Evolutionary conservation across 2,888 invertebrate genomes (phyloP).

Genomic region (Danaus chrysippus): DNA sequence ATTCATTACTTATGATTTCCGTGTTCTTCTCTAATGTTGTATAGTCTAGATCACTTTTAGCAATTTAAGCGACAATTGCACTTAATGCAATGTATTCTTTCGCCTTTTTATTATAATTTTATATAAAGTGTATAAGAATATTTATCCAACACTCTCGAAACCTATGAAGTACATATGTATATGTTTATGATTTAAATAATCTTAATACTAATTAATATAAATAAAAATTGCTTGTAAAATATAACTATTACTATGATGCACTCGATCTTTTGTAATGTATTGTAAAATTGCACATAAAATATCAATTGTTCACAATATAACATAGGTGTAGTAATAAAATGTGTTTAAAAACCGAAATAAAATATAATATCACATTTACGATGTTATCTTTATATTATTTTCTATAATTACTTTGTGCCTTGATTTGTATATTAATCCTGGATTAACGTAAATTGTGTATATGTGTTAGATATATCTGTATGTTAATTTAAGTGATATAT

Average conservation of each 20-base stretch:
- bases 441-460: background rate
- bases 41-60: too few relatives aligned
- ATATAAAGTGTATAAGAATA: too few relatives aligned
- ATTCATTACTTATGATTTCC: too few relatives aligned
- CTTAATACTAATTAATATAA: too few relatives aligned
- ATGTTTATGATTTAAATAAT: too few relatives aligned
- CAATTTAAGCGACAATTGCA: too few relatives aligned
- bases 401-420: slow-evolving; percentile 24
- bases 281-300: slow-evolving; percentile 1
- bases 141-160: too few relatives aligned
- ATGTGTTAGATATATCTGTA: slow-evolving; percentile 6
- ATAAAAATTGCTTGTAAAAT: background rate
- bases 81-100: too few relatives aligned
- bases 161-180: too few relatives aligned
- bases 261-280: background rate
- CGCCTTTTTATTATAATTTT: too few relatives aligned
- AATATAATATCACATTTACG: background rate
- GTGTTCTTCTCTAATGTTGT: too few relatives aligned
- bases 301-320: background rate
- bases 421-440: slow-evolving; percentile 16
- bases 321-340: too few relatives aligned
- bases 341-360: background rate
- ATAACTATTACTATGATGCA: background rate
- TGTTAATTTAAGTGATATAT: slow-evolving; percentile 17
- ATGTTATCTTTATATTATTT: slow-evolving; percentile 6